Base-by-base conservation (phyloP, 2,888 invertebrate species). In the Drosophila pseudotakahashii region DNA sequence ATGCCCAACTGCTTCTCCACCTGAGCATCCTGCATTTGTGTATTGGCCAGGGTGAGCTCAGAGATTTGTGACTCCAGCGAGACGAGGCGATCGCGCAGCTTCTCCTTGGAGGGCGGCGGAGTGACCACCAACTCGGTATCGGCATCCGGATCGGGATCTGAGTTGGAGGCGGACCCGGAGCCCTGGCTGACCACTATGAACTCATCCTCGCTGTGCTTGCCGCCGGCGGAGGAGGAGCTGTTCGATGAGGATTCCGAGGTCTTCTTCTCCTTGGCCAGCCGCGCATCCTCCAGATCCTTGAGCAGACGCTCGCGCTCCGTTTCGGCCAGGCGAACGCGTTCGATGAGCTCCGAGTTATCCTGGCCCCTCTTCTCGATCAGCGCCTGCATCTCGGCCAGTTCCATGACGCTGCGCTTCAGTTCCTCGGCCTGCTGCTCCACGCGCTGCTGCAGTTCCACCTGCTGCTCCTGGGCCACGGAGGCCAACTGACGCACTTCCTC, bases 71-170 rank as follows among this genome's bases (percentile, higher is more conserved):
- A 76, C 73, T 91, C 90, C 37, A 90, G 58, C 9, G 89, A 77
- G 47, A 89, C 89, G 6, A 93, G 81, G 68, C 92, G 91, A 58
- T 91, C 88, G 61, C 92, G 91, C 34, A 91, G 55, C 54, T 89
- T 82, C 58, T 90, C 90, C 54, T 91, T 91, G 1, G 79, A 75
- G 2, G 82, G 84, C 2, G 86, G 85, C 30, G 78, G 74, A 0
- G 84, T 79, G 4, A 19, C 19, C 19, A 83, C 78, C 7, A 26
- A 7, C 7, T 78, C 80, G 11, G 68, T 16, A 50, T 78, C 80
- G 11, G 68, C 14, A 50, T 79, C 81, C 0, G 73, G 61, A 53
- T 79, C 79, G 3, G 81, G 64, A 39, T 71, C 71, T 1, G 81
- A 70, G 11, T 60, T 68, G 7, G 79, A 71, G 4, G 64, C 81